Evolutionary conservation across 2,797 vertebrate species (phyloP).

Genomic region (Cynopterus sphinx): DNA sequence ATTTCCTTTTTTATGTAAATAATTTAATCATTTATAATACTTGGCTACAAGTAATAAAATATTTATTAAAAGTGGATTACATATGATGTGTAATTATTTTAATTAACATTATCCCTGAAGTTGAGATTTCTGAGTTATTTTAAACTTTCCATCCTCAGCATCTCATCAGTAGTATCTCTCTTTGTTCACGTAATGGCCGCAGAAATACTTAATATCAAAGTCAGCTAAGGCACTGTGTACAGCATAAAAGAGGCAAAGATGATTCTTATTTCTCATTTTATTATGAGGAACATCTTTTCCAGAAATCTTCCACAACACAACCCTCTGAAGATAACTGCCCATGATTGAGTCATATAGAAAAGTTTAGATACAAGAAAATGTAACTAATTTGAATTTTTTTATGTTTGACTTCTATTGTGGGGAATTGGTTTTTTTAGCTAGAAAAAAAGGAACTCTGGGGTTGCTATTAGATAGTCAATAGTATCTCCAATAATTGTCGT

Average conservation of each 20-base stretch:
- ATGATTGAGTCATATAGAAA: background rate
- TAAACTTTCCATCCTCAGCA: background rate
- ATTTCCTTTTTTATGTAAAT: background rate
- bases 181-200: background rate
- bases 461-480: background rate
- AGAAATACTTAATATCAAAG: background rate
- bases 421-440: background rate
- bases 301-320: background rate
- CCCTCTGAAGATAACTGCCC: background rate
- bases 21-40: background rate
- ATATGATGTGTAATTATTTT: background rate
- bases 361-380: background rate
- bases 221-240: background rate
- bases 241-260: background rate
- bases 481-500: background rate
- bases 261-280: background rate
- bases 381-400: background rate
- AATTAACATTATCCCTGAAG: background rate
- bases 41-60: background rate
- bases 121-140: background rate
- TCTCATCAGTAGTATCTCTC: background rate
- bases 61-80: background rate
- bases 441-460: background rate
- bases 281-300: background rate
- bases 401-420: background rate